Base-by-base conservation (phyloP, 2,113 vertebrate genomes). In the Passer montanus region DNA sequence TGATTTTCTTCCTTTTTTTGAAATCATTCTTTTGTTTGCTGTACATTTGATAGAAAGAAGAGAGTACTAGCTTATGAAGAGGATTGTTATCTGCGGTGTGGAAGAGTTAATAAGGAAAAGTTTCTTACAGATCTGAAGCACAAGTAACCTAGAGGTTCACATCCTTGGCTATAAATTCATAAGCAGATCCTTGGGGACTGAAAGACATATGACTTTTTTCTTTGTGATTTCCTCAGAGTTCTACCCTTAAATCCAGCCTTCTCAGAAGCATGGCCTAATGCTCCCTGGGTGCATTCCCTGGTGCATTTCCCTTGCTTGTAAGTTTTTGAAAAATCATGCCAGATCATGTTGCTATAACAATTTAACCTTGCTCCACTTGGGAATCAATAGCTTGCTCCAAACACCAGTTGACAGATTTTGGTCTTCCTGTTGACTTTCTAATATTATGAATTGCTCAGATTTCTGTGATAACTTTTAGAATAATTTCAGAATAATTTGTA, bases 401-500 rank as follows among this genome's bases (percentile, higher is more conserved):
- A 90, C 30, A 63, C 27, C 21, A 75, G 59, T 37, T 93, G 87
- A 87, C 80, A 97, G 83, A 84, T 28, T 22, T 30, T 86, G 55
- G 63, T 96, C 82, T 93, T 94, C 78, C 89, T 97, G 88, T 91
- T 93, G 85, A 49, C 41, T 94, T 90, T 74, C 23, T 59, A 60
- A 17, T 59, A 76, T 58, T 94, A 55, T 46, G 56, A 81, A 86
- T 85, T 81, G 69, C 33, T 86, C 24, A 47, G 33, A 67, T 90
- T 87, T 90, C 78, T 87, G 21, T 77, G 75, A 46, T 66, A 66
- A 50, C 49, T 85, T 91, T 93, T 76, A 89, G 68, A 83, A 87
- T 59, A 66, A 69, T 88, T 92, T 94, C 33, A 72, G 55, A 90
- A 24, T 41, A 66, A 53, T 74, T 35, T 88, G n/a, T 60, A 86